A percentile compares a stretch with the other conserved stretches of the same genome.
Evolutionary conservation across 2,113 vertebrate genomes (phyloP).

Genomic region (Daphoenositta chrysoptera): DNA sequence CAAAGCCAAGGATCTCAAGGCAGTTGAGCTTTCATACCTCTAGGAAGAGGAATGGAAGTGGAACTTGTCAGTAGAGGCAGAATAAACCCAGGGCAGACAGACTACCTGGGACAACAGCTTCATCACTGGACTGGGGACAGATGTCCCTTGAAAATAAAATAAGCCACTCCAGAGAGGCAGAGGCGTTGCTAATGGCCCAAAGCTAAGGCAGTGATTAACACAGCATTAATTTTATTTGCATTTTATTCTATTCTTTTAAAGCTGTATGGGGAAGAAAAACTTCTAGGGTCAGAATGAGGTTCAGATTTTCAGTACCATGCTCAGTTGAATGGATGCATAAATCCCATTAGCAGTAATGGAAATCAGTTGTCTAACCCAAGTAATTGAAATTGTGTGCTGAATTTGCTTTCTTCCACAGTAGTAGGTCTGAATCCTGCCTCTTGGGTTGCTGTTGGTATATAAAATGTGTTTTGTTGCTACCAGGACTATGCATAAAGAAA

Average conservation of each 20-base stretch:
- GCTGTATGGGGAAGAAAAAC: neutral
- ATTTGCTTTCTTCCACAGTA: neutral
- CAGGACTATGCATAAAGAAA: neutral
- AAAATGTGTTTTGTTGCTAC: neutral
- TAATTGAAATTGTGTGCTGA: conserved; percentile 19
- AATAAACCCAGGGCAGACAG: neutral
- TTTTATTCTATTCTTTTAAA: neutral
- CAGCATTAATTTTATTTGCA: neutral
- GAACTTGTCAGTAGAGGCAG: neutral
- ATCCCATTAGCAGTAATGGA: conserved; percentile 6
- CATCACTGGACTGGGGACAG: neutral
- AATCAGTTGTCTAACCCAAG: neutral
- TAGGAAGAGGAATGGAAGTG: neutral
- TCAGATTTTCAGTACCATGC: neutral
- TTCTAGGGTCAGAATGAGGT: neutral
- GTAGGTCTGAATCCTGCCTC: neutral
- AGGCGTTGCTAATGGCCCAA: neutral
- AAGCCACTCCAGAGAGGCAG: neutral
- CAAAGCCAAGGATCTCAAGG: neutral
- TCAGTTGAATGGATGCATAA: neutral
- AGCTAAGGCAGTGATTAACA: neutral
- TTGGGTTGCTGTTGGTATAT: neutral
- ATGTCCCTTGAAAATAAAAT: neutral
- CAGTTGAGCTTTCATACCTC: neutral
- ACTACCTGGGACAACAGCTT: neutral